phyloP scores from a whole-genome alignment of 2,888 invertebrate genomes.

The Nudaria mundana region DNA sequence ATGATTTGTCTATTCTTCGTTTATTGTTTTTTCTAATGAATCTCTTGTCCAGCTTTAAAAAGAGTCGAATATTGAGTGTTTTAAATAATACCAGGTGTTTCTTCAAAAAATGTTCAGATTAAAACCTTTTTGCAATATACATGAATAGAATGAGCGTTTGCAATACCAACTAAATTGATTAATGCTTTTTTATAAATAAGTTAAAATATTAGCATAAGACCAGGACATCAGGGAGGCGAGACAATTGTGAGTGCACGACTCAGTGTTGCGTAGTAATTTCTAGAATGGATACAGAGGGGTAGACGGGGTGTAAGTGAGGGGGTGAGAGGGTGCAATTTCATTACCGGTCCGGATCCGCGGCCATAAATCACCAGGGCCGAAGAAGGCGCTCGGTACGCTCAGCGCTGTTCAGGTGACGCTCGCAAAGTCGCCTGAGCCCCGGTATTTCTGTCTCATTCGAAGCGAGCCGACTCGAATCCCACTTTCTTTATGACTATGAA shows the following conservation, averaged over 20 bases:
- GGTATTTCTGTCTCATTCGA: slow-evolving; percentile 69
- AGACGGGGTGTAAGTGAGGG: slow-evolving; percentile 50
- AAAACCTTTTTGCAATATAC: too few species aligned
- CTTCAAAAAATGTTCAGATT: too few species aligned
- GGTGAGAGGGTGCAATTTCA: slow-evolving; percentile 79
- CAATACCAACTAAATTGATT: slow-evolving; percentile 34
- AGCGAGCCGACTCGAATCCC: slow-evolving; percentile 56
- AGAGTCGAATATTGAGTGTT: too few species aligned
- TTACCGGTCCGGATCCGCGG: slow-evolving; percentile 80
- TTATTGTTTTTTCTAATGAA: too few species aligned
- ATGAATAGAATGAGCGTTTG: slow-evolving; percentile 8
- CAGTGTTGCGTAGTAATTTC: slow-evolving; percentile 78
- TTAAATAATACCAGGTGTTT: too few species aligned
- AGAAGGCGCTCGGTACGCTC: slow-evolving; percentile 70
- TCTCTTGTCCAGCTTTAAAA: too few species aligned
- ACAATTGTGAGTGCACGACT: slow-evolving; percentile 59
- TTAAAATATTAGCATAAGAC: slow-evolving; percentile 61
- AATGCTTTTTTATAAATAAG: slow-evolving; percentile 50
- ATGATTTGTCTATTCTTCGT: too few species aligned
- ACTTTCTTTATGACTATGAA: slow-evolving; percentile 75
- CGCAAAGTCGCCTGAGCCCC: slow-evolving; percentile 69
- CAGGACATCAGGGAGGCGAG: slow-evolving; percentile 39
- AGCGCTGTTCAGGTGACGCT: slow-evolving; percentile 79
- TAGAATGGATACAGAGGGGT: slow-evolving; percentile 66
- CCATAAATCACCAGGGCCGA: slow-evolving; percentile 82